Base-by-base conservation (phyloP, 2,888 invertebrate species). In the Embidobia sp. region DNA sequence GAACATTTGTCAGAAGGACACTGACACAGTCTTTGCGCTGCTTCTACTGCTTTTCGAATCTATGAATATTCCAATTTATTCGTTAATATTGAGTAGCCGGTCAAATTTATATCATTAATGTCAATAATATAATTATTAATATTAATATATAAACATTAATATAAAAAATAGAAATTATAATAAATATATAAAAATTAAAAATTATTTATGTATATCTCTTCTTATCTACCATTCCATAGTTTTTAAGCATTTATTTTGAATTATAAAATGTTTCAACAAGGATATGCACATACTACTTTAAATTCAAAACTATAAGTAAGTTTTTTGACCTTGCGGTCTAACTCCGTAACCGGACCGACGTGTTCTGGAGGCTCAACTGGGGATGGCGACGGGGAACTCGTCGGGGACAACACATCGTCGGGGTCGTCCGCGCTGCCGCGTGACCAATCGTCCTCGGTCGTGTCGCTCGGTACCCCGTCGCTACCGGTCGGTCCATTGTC, bases 1-100 rank as follows among this genome's bases (percentile, higher is more conserved):
- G 93, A 93, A 88, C 95, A 94, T 84, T 93, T 93, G 55, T 93
- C 93, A 51, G 92, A 92, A 80, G 92, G 91, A 89, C 95, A 95
- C 86, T 93, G 93, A 90, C 95, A 95, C 84, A 94, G 93, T 84
- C 93, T 93, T 86, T 94, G 94, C 90, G 95, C 93, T 82, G 94
- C 92, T 57, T 94, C 92, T 2, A 94, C 94, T 3, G 88, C 89
- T 75, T 88, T 84, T 66, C 87, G 85, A 13, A 89, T 87, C 89
- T 89, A 37, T 27, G 77, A 79, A 22, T 22, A 44, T 44, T 49
- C 8, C 5, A 4, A 2, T 22, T 22, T 22, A 22, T 22, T 22
- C n/a, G n/a, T n/a, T n/a, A n/a, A n/a, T n/a, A n/a, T n/a, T n/a
- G n/a, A n/a, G n/a, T n/a, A n/a, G n/a, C n/a, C n/a, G n/a, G n/a